Base-by-base conservation (phyloP, 2,888 invertebrate species). In the Leistus spinibarbis region DNA sequence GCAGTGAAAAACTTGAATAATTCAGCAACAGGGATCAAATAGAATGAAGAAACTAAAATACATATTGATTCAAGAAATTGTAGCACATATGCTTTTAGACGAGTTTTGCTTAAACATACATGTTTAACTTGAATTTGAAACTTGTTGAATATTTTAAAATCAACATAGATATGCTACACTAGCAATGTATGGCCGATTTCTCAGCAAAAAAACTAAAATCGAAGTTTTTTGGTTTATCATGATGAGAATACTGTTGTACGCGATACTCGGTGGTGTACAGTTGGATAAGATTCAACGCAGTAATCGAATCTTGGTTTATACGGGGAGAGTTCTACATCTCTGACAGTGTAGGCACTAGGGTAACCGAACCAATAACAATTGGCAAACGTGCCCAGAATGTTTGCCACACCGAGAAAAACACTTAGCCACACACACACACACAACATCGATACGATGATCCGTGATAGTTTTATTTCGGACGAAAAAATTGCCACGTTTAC, bases 331-430 rank as follows among this genome's bases (percentile, higher is more conserved):
- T 60, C 60, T 60, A 22, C 60, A 60, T 60, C 60, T 19, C 60
- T 60, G 60, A 20, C 60, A 60, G 40, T 40, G 40, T 3, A 40
- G 40, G 40, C 40, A 40, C 40, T 40, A 13, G 78, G 78, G 78
- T 77, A 79, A 76, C 76, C 76, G 74, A 79, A 79, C 80, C 82
- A 81, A 82, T 82, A 81, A 81, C 82, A 81, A 82, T 82, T 79
- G 80, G 77, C 77, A 78, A 77, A 82, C 82, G 82, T 81, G 81
- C 78, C 76, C 78, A 78, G 82, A 81, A 82, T 81, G 78, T 77
- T 62, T 63, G 20, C 67, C 65, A 62, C 70, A 66, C 54, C 19
- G 65, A 64, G 64, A 62, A 74, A 73, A 76, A 74, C 74, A 76
- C 69, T 76, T 74, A 74, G 65, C 24, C 63, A 63, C 24, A 60